Percentiles rank a stretch among this genome's conserved stretches.
phyloP scores from a whole-genome alignment of 1,140 invertebrate species.

The Diprion similis region DNA sequence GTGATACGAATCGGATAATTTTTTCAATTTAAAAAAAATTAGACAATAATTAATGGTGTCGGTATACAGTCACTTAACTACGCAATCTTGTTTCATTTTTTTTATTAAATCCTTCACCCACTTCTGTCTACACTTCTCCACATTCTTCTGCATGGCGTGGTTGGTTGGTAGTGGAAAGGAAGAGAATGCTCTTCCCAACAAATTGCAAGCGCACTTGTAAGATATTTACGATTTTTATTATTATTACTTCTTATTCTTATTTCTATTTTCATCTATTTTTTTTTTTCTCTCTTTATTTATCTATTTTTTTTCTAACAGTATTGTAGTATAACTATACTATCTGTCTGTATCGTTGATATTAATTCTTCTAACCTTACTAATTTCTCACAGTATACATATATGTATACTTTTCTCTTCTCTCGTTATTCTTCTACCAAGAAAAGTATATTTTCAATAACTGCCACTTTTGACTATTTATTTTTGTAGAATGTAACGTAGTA shows the following conservation, averaged over 20 bases:
- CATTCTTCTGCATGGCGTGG: slow-evolving; percentile 70
- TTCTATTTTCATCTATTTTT: slow-evolving; percentile 10
- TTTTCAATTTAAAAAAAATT: slow-evolving; percentile 39
- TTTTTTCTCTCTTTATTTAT: slow-evolving; percentile 39
- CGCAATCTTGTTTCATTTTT: slow-evolving; percentile 58
- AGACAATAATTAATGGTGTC: slow-evolving; percentile 45
- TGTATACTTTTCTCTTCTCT: no score
- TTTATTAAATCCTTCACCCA: slow-evolving; percentile 61
- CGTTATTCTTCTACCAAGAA: no score
- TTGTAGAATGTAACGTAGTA: no score
- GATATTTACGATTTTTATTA: slow-evolving; percentile 65
- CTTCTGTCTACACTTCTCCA: slow-evolving; percentile 65
- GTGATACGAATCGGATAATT: slow-evolving; percentile 45
- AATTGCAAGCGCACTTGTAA: slow-evolving; percentile 75
- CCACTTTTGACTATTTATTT: background rate
- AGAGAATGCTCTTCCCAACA: slow-evolving; percentile 74
- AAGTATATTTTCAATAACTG: no score
- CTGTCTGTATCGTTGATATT: no score
- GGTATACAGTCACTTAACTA: slow-evolving; percentile 58
- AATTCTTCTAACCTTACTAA: no score
- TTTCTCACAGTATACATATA: no score
- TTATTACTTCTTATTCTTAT: slow-evolving; percentile 41
- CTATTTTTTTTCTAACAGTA: slow-evolving; percentile 12
- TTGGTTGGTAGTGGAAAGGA: slow-evolving; percentile 71
- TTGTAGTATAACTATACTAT: no score